Percentiles rank a stretch among this genome's conserved stretches.
These are phyloP conservation scores for Numenius arquata DNA, from an alignment of 2,113 vertebrate species.

Conservation along the genomic window DNA sequence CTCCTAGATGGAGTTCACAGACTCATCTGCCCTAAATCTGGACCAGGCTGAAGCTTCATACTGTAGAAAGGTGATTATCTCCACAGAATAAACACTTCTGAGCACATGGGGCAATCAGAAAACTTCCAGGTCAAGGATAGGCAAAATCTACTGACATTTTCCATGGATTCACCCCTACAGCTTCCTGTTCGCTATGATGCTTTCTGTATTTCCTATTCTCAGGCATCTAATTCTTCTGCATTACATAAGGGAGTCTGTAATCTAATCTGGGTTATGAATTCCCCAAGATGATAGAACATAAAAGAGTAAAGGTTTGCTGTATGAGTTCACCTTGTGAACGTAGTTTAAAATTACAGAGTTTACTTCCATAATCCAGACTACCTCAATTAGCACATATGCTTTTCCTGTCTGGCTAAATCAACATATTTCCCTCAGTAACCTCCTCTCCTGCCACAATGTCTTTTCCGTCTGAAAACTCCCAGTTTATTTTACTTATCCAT, in stretches of 20 bases:
- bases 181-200: not conserved
- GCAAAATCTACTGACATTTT: not conserved
- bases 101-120: not conserved
- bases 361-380: not conserved
- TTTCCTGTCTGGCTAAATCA: not conserved
- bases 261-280: not conserved
- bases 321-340: not conserved
- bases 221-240: not conserved
- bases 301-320: not conserved
- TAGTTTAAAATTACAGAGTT: not conserved
- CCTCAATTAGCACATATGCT: not conserved
- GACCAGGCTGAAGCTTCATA: not conserved
- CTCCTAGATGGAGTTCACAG: not conserved
- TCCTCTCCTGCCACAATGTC: not conserved
- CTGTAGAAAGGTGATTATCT: not conserved
- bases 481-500: not conserved
- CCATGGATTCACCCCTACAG: not conserved
- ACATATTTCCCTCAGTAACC: not conserved
- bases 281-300: not conserved
- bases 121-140: not conserved
- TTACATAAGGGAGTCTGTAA: not conserved
- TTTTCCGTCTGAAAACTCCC: not conserved
- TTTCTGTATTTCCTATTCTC: not conserved
- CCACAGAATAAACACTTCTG: not conserved
- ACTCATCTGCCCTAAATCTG: not conserved